Evolutionary conservation across 2,888 invertebrate genomes (phyloP).

Genomic region (Steinernema scapterisci): DNA sequence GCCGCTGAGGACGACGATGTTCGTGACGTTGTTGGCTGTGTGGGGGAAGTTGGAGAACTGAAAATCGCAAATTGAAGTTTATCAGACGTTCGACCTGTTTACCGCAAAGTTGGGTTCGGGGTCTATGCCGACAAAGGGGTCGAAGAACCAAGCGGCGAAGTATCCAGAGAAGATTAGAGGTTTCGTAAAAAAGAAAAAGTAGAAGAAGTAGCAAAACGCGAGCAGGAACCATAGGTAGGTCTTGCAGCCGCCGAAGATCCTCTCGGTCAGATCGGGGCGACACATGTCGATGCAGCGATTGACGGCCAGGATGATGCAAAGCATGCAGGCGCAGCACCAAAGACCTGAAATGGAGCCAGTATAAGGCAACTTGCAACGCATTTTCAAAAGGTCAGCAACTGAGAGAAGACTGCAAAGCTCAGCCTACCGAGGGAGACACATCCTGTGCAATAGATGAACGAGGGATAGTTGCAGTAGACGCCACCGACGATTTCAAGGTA

Average conservation of each 20-base stretch:
- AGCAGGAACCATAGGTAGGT: constrained; percentile 40
- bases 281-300: constrained; percentile 47
- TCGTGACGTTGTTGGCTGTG: constrained; percentile 23
- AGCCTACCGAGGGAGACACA: constrained; percentile 42
- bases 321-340: constrained; percentile 48
- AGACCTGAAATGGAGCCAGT: constrained; percentile 40
- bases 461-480: constrained; percentile 46
- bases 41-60: constrained; percentile 29
- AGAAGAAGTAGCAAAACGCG: constrained; percentile 46
- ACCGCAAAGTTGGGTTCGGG: constrained; percentile 18
- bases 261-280: constrained; percentile 43
- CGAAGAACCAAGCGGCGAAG: constrained; percentile 53
- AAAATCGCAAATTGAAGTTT: not conserved
- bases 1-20: constrained; percentile 6
- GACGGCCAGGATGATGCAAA: constrained; percentile 47
- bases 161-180: constrained; percentile 48
- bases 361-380: no score
- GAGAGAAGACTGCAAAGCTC: no score
- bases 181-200: constrained; percentile 45
- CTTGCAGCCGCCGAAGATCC: constrained; percentile 29
- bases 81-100: not conserved
- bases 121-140: constrained; percentile 45
- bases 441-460: constrained; percentile 40
- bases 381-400: no score
- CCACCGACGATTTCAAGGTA: constrained; percentile 44